Evolutionary conservation across 2,113 vertebrate species (phyloP).

Genomic region (Synodontis membranacea): DNA sequence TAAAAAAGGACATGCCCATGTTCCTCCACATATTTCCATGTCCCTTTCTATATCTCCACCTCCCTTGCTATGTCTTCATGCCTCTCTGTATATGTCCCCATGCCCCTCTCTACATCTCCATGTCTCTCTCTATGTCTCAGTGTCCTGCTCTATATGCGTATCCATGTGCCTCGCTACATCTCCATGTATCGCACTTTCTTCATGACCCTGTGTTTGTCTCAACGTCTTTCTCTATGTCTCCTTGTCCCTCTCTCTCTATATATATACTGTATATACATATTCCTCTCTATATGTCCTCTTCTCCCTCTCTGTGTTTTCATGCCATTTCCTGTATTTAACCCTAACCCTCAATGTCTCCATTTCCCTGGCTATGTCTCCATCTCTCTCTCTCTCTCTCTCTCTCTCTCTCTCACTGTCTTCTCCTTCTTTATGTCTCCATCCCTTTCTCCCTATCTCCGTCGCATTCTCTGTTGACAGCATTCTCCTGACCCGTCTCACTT

Average conservation of each 20-base stretch:
- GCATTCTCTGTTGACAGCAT: not conserved
- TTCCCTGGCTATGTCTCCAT: no score
- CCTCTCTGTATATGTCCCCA: not conserved
- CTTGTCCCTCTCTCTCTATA: not conserved
- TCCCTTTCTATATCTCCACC: not conserved
- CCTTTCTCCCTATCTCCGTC: not conserved
- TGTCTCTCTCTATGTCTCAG: not conserved
- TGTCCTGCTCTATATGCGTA: not conserved
- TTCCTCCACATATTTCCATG: not conserved
- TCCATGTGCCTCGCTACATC: not conserved
- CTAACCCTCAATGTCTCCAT: no score
- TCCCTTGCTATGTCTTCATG: not conserved
- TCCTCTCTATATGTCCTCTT: no score
- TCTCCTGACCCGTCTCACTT: not conserved
- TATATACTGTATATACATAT: no score
- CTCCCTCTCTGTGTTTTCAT: no score
- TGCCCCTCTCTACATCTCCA: not conserved
- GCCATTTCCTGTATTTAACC: no score
- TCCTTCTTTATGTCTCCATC: not conserved
- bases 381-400: not conserved
- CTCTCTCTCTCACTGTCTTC: not conserved
- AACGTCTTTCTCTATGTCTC: no score
- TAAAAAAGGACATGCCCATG: no score
- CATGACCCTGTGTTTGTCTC: not conserved
- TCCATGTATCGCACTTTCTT: not conserved